These are phyloP conservation scores for Agriopis aurantiaria DNA, from an alignment of 2,888 invertebrate genomes.

Conservation along the genomic window DNA sequence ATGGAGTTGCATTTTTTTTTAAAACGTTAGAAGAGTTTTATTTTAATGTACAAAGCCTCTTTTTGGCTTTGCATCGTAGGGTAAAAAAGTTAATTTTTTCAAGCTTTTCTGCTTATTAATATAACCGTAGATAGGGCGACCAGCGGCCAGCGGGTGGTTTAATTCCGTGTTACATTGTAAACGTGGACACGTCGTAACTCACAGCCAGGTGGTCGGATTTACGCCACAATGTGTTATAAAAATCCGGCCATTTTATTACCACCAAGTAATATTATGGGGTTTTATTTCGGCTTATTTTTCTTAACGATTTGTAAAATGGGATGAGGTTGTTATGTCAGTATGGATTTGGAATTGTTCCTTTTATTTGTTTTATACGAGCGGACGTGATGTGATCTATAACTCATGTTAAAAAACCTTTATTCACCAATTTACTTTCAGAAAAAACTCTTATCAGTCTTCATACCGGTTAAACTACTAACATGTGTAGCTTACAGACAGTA, in stretches of 20 bases:
- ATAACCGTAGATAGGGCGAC: not conserved
- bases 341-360: not conserved
- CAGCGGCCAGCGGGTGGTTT: constrained; percentile 50
- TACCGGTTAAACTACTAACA: too few species aligned
- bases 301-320: constrained; percentile 39
- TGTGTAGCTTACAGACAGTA: too few species aligned
- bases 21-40: too few species aligned
- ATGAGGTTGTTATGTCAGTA: constrained; percentile 14
- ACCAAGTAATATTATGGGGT: constrained; percentile 53
- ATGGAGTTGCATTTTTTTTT: too few species aligned
- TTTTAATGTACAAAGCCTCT: too few species aligned
- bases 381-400: too few species aligned
- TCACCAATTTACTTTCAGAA: too few species aligned
- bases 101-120: not conserved
- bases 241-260: constrained; percentile 66
- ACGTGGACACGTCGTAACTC: constrained; percentile 61
- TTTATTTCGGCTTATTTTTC: constrained; percentile 53
- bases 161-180: constrained; percentile 60
- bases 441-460: too few species aligned
- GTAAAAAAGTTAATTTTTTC: not conserved
- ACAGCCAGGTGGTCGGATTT: constrained; percentile 69
- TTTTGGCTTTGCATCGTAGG: too few species aligned
- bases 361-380: not conserved
- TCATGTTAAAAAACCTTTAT: too few species aligned
- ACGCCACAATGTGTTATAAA: constrained; percentile 72